Base-by-base conservation (phyloP, 2,888 invertebrate species). In the Entomobrya proxima region DNA sequence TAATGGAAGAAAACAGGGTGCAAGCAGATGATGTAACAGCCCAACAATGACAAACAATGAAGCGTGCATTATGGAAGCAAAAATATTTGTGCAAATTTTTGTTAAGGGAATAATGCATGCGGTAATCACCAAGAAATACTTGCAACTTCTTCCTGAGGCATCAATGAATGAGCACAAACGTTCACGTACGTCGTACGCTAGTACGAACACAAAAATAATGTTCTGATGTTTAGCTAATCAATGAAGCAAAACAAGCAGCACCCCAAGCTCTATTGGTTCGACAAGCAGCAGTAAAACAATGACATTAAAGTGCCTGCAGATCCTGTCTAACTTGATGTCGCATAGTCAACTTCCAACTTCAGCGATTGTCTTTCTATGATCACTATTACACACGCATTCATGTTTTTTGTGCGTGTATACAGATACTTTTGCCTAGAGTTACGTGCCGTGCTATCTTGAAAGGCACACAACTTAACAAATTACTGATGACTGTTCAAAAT, bases 121-220 rank as follows among this genome's bases (percentile, higher is more conserved):
- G n/a, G 64, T 82, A 69, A 79, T 79, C 78, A 50, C 44, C 50
- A 30, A 85, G 79, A 64, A 82, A 79, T 40, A n/a, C n/a, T n/a
- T n/a, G n/a, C n/a, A 27, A 24, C 75, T 78, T 85, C 85, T 85
- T 85, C 85, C 85, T 79, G 74, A 79, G 75, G 85, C 79, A 67
- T 78, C 52, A 9, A 58, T 79, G 69, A 74, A 47, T 32, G 40
- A 37, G 50, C 30, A 18, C 64, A 64, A 64, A 21, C 32, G 24
- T 44, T 30, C 37, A 64, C 64, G 35, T 64, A 64, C 35, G 64
- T 64, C 37, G 69, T 40, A 24, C 18, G 1, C 6, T 67, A 67
- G 32, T n/a, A n/a, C 24, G 64, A 64, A 35, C 37, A 64, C 64
- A 18, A 64, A 11, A 55, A 47, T 47, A 13, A 3, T 9, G 3